Base-by-base conservation (phyloP, 2,113 vertebrate genomes). In the Gopherus flavomarginatus region DNA sequence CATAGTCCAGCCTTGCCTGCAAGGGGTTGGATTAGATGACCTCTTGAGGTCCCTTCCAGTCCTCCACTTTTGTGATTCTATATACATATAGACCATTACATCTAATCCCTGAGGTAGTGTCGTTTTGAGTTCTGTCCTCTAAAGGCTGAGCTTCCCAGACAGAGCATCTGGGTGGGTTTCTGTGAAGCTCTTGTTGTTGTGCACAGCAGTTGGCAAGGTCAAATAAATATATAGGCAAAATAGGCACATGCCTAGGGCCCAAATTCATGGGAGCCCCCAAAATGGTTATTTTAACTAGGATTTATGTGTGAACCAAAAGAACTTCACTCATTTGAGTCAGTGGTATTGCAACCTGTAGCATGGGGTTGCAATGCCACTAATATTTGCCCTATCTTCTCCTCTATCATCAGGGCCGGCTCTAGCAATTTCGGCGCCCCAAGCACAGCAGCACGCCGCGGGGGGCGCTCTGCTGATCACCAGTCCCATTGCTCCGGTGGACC, bases 51-150 rank as follows among this genome's bases (percentile, higher is more conserved):
- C 56, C 38, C 6, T 78, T 53, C 29, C 53, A 2, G 57, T 11
- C 21, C 6, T 0, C 12, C 35, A 14, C 21, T 2, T 27, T 79
- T 1, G 1, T 26, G 26, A 4, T 35, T 35, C 44, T 16, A 29
- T 10, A 65, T 65, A 65, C 31, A 65, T 19, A 16, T 62, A 27
- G 29, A 35, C 29, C 24, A 12, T 13, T 11, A 59, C 29, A 31
- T 35, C 29, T 62, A 12, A 31, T 62, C 59, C 31, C 5, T 62
- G 29, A 35, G 59, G 29, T 31, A 62, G 29, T 62, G 11, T 62
- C 6, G 26, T 31, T 31, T 16, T 62, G 59, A 62, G 59, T 31
- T 62, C 3, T 62, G 29, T 62, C 11, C 59, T 59, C 57, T 59
- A 35, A 62, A 13, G 12, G 26, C 6, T 31, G 29, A 62, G 59